Percentiles rank a stretch among this genome's conserved stretches.
Conservation (phyloP, 2,888 invertebrate genomes). For the Ochropacha duplaris region DNA sequence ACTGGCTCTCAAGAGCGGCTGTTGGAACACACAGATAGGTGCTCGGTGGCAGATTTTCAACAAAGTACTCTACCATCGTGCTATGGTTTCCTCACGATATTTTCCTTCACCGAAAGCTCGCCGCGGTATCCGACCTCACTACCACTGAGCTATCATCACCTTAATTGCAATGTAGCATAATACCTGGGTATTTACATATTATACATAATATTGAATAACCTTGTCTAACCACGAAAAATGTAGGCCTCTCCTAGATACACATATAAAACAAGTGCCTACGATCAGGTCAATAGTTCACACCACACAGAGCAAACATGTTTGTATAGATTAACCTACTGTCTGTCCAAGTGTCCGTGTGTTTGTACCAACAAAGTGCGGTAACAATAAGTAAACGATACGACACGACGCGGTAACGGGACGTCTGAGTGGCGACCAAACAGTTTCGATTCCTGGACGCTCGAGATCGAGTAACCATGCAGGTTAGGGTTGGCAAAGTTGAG, state of each 20-base stretch:
- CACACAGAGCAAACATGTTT: neutral
- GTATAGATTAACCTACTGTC: constrained; percentile 8
- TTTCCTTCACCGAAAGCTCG: too few species aligned
- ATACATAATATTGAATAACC: neutral
- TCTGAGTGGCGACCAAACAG: constrained; percentile 20
- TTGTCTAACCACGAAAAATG: neutral
- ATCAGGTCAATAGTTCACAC: neutral
- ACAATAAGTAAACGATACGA: constrained; percentile 39
- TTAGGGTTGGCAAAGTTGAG: constrained; percentile 14
- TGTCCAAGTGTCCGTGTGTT: constrained; percentile 3
- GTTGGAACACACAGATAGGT: too few species aligned
- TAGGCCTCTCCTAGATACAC: neutral
- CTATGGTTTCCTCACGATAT: too few species aligned
- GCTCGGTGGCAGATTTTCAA: too few species aligned
- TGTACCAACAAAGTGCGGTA: constrained; percentile 24
- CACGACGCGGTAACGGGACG: constrained; percentile 31
- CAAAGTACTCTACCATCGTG: too few species aligned
- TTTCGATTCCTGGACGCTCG: constrained; percentile 15
- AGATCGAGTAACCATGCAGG: constrained; percentile 22
- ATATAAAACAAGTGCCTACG: neutral
- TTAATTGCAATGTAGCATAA: too few species aligned
- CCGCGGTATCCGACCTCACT: too few species aligned
- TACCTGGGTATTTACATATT: too few species aligned
- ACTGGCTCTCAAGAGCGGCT: too few species aligned
- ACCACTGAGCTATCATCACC: too few species aligned